Evolutionary conservation across 2,888 invertebrate species (phyloP).

Genomic region (Campoplex nolae): DNA sequence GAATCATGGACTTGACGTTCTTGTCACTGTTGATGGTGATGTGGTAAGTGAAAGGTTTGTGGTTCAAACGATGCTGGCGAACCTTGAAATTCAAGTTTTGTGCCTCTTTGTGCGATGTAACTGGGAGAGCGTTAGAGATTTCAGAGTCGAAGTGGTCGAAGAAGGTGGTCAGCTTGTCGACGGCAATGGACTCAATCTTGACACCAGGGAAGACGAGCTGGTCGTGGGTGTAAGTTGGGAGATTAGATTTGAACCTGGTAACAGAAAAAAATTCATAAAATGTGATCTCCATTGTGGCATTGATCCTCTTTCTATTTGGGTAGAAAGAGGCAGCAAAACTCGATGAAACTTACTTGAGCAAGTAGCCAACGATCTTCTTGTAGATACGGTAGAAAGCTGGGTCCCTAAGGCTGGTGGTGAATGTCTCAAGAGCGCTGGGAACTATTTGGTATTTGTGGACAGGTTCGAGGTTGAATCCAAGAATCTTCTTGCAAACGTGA

Average conservation of each 20-base stretch:
- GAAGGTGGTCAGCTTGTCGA: slow-evolving; percentile 89
- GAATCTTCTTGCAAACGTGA: slow-evolving; percentile 85
- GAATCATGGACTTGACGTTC: slow-evolving; percentile 86
- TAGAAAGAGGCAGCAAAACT: background rate
- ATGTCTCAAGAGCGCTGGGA: slow-evolving; percentile 88
- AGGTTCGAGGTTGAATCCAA: slow-evolving; percentile 81
- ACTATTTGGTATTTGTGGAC: slow-evolving; percentile 81
- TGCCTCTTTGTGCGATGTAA: slow-evolving; percentile 83
- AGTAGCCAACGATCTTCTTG: slow-evolving; percentile 87
- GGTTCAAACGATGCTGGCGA: slow-evolving; percentile 89
- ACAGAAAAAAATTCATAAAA: background rate
- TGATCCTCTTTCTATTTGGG: background rate
- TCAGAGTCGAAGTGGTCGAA: slow-evolving; percentile 88
- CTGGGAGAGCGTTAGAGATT: slow-evolving; percentile 86
- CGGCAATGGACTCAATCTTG: slow-evolving; percentile 87
- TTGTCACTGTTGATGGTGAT: slow-evolving; percentile 88
- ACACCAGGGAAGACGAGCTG: slow-evolving; percentile 88
- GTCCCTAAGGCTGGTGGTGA: slow-evolving; percentile 88
- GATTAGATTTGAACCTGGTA: slow-evolving; percentile 85
- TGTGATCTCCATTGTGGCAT: background rate
- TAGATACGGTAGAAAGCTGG: slow-evolving; percentile 89
- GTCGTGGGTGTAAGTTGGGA: slow-evolving; percentile 87
- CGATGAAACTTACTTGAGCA: slow-evolving; percentile 67
- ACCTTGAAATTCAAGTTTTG: slow-evolving; percentile 86
- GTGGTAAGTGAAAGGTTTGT: slow-evolving; percentile 88